These are phyloP conservation scores for Pionites leucogaster DNA, from an alignment of 2,113 vertebrate species.

Conservation along the genomic window DNA sequence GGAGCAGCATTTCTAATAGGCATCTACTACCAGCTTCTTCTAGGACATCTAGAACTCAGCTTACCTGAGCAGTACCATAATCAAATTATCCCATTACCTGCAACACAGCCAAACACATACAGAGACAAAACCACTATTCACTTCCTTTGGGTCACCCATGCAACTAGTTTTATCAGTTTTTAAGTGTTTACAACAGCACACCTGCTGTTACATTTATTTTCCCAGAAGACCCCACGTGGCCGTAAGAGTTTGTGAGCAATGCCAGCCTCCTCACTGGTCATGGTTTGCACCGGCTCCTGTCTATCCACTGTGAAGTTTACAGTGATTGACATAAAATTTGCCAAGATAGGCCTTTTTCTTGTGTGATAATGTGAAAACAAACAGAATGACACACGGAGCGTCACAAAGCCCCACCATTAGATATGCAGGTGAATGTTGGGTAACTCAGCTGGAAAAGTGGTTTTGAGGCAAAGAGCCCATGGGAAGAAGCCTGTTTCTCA, in stretches of 20 bases:
- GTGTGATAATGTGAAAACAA: background rate
- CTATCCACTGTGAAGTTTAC: background rate
- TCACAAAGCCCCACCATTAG: background rate
- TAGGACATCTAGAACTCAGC: background rate
- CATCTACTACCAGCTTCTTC: background rate
- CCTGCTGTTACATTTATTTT: background rate
- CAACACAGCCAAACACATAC: background rate
- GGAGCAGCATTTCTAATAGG: background rate
- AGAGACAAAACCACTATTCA: background rate
- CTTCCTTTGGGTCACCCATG: background rate
- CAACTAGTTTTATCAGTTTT: background rate
- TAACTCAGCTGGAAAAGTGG: background rate
- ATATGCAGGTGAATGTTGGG: background rate
- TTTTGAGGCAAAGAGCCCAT: background rate
- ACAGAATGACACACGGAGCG: rapidly evolving
- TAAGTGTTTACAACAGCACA: background rate
- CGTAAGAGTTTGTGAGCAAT: background rate
- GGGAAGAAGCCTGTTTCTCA: background rate
- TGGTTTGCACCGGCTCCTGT: background rate
- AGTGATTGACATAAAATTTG: background rate
- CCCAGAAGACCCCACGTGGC: background rate
- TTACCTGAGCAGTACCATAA: background rate
- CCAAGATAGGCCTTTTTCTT: background rate
- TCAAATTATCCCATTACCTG: background rate
- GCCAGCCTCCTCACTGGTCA: background rate